These are phyloP conservation scores for Corythaixoides concolor DNA, from an alignment of 2,113 vertebrate genomes.

Conservation along the genomic window DNA sequence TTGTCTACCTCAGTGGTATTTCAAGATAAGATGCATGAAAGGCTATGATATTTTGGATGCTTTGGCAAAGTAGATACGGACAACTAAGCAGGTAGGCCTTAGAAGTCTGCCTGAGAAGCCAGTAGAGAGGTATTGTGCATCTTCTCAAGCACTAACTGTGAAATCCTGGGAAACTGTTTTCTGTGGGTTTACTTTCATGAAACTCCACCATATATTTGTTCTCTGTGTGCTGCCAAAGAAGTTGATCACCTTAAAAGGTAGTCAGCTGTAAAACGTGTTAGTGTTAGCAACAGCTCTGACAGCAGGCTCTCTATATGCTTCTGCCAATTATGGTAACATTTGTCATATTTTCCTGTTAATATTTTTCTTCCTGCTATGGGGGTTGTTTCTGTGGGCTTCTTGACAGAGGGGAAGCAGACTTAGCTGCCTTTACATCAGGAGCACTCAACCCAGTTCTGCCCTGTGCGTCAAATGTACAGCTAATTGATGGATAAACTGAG, in stretches of 20 bases:
- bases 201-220: neutral
- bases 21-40: neutral
- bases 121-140: neutral
- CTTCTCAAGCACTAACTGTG: neutral
- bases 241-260: neutral
- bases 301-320: neutral
- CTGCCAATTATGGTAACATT: slow-evolving; percentile 38
- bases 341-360: slow-evolving; percentile 54
- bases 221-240: neutral
- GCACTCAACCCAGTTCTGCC: neutral
- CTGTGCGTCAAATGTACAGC: neutral
- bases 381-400: slow-evolving; percentile 12
- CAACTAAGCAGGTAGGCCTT: neutral
- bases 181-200: neutral
- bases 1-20: neutral
- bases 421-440: neutral
- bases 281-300: neutral
- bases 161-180: neutral
- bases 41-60: neutral
- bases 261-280: neutral
- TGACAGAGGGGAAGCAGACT: neutral
- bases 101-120: neutral
- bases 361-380: neutral
- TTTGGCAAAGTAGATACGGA: neutral
- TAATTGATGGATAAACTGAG: neutral